Conservation (phyloP, 2,113 vertebrate species). For the Dicentrarchus labrax region DNA sequence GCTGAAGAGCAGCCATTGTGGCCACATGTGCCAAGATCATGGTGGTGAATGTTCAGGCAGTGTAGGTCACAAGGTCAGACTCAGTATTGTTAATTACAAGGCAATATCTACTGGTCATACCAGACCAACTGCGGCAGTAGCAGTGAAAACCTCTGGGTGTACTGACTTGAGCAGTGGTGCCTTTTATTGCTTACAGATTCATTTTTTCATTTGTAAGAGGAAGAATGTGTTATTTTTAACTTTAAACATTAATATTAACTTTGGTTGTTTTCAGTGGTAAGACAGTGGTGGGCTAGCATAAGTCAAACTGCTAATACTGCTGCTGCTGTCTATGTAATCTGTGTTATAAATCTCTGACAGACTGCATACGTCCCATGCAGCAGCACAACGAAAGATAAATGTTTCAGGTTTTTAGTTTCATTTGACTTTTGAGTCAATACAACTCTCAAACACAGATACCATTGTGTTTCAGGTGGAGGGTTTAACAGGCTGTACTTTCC, state of each 20-base stretch:
- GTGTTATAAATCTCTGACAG: slow-evolving; percentile 10
- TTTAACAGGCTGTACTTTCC: no score
- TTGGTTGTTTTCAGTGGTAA: background rate
- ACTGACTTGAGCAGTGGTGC: background rate
- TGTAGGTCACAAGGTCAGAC: no score
- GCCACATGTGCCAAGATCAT: no score
- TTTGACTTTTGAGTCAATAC: background rate
- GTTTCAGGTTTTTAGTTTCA: background rate
- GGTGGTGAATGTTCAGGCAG: no score
- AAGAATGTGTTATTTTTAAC: background rate
- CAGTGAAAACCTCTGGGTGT: background rate
- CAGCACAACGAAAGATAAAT: background rate
- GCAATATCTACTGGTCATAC: background rate
- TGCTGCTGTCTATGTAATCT: slow-evolving; percentile 25
- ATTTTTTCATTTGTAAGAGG: background rate
- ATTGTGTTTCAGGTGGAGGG: background rate
- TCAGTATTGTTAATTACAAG: no score
- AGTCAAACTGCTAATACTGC: background rate
- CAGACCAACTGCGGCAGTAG: background rate
- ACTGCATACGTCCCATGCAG: background rate
- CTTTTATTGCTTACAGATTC: no score
- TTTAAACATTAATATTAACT: background rate
- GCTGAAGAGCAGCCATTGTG: no score
- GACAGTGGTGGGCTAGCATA: background rate
- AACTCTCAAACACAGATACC: background rate